These are phyloP conservation scores for Yoshiicerus persimilis DNA, from an alignment of 1,140 invertebrate species.

Conservation along the genomic window DNA sequence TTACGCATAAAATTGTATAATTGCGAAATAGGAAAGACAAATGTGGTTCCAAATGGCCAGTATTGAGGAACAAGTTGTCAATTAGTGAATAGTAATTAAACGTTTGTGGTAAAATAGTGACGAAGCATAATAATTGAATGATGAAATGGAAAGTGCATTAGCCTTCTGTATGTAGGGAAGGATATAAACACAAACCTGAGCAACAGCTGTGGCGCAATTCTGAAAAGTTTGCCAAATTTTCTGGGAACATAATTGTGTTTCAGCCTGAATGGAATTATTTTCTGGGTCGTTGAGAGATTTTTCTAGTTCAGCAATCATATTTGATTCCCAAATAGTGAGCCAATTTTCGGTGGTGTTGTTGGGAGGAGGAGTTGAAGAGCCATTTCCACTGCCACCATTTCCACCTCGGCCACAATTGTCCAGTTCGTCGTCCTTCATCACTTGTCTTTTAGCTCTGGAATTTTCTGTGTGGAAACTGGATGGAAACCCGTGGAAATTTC, in stretches of 20 bases:
- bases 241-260: neutral
- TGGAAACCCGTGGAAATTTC: neutral
- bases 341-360: neutral
- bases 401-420: neutral
- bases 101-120: neutral
- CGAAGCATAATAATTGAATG: neutral
- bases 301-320: conserved; percentile 16
- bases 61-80: neutral
- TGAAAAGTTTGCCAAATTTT: conserved; percentile 25
- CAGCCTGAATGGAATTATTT: neutral
- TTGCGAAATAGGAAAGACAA: neutral
- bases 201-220: conserved; percentile 24
- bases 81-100: neutral
- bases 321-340: conserved; percentile 14
- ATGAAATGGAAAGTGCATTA: neutral
- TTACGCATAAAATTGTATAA: neutral
- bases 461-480: neutral
- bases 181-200: neutral
- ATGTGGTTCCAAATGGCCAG: neutral
- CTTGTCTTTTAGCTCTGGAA: neutral
- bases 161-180: neutral
- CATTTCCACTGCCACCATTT: neutral
- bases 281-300: neutral
- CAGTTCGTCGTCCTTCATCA: neutral
- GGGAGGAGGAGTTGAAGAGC: neutral